A percentile compares a stretch with the other conserved stretches of the same genome.
These are phyloP conservation scores for Crotalus helleri DNA, from an alignment of 2,113 vertebrate species.

Conservation along the genomic window DNA sequence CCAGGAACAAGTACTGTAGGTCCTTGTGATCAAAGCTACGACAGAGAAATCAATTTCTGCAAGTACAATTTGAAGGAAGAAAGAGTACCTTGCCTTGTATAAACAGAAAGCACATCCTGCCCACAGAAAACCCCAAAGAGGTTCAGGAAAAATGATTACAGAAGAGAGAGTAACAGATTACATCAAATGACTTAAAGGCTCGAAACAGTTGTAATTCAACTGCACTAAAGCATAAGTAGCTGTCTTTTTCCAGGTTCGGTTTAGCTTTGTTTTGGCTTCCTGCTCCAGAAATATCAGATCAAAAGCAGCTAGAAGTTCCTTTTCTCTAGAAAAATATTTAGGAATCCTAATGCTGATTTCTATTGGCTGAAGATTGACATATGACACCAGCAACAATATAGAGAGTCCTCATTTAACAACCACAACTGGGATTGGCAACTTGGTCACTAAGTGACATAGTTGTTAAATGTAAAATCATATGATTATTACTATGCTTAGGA, in stretches of 20 bases:
- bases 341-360: neutral
- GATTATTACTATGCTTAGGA: neutral
- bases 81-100: neutral
- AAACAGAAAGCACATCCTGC: constrained; percentile 2
- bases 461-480: neutral
- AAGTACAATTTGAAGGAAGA: constrained; percentile 24
- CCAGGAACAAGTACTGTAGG: constrained; percentile 6
- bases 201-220: neutral
- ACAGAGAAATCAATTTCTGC: constrained; percentile 23
- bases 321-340: neutral
- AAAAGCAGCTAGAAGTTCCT: neutral
- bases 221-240: neutral
- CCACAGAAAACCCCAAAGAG: neutral
- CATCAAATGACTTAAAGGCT: neutral
- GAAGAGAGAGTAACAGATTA: neutral
- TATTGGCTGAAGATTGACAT: neutral
- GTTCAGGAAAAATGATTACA: neutral
- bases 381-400: neutral
- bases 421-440: neutral
- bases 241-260: neutral
- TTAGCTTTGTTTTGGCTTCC: neutral
- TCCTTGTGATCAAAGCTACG: constrained; percentile 40
- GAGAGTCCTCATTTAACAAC: neutral
- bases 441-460: neutral
- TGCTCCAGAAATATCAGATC: neutral